These are phyloP conservation scores for Spisula subtruncata DNA, from an alignment of 2,888 invertebrate genomes.

Conservation along the genomic window DNA sequence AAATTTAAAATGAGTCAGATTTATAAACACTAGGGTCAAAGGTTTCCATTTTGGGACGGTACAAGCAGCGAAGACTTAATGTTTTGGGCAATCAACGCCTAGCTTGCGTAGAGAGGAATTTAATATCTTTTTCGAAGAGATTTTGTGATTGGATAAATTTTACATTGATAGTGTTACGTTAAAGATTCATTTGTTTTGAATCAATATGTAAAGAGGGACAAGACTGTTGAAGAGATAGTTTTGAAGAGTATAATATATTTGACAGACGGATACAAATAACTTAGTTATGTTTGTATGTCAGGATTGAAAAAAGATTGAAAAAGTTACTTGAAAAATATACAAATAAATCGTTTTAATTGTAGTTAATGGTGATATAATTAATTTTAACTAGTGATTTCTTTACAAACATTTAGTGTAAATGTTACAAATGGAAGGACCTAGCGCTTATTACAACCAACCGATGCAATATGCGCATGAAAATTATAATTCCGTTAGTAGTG, in stretches of 20 bases:
- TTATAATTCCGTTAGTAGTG: slow-evolving; percentile 62
- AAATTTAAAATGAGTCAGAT: slow-evolving; percentile 69
- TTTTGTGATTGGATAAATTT: slow-evolving; percentile 67
- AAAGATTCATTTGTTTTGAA: slow-evolving; percentile 64
- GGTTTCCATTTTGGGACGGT: slow-evolving; percentile 66
- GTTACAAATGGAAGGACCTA: slow-evolving; percentile 80
- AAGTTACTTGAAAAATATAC: slow-evolving; percentile 13
- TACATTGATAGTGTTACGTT: slow-evolving; percentile 61
- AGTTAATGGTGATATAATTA: slow-evolving; percentile 18
- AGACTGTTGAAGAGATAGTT: slow-evolving; percentile 61
- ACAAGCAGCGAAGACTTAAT: slow-evolving; percentile 51
- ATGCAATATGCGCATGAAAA: slow-evolving; percentile 79
- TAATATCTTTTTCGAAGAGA: slow-evolving; percentile 61
- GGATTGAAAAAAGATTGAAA: slow-evolving; percentile 2
- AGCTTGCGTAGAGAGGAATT: slow-evolving; percentile 62
- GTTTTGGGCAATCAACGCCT: slow-evolving; percentile 56
- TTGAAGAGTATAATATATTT: slow-evolving; percentile 47
- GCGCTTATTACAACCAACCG: slow-evolving; percentile 78
- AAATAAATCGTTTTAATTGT: neutral
- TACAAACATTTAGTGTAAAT: slow-evolving; percentile 49
- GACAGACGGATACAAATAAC: slow-evolving; percentile 23
- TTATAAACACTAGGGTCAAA: slow-evolving; percentile 62
- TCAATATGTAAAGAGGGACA: slow-evolving; percentile 65
- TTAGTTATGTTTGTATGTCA: neutral
- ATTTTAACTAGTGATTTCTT: neutral